Evolutionary conservation across 2,888 invertebrate genomes (phyloP).

Genomic region (Halictus ligatus): DNA sequence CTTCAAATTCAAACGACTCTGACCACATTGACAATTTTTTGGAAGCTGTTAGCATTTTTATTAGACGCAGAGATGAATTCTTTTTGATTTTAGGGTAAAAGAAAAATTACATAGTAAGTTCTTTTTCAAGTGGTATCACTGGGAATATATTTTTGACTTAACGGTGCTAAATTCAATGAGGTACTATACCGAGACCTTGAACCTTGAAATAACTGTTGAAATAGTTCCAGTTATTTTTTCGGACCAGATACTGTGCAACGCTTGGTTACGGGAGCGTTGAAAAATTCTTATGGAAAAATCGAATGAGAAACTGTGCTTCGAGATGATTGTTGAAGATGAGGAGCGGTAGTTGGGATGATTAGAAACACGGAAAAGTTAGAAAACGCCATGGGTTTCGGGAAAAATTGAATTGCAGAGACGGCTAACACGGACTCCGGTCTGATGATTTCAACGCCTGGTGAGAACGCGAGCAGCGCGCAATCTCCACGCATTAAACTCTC

Average conservation of each 20-base stretch:
- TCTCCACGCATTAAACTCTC: conserved; percentile 4
- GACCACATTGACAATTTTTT: no score
- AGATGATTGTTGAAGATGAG: no score
- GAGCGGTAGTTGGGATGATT: not conserved
- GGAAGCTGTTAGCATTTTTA: not conserved
- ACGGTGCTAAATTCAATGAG: not conserved
- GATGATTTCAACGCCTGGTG: conserved; percentile 12
- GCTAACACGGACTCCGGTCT: not conserved
- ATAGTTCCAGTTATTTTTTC: not conserved
- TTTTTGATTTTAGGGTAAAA: not conserved
- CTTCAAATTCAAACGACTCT: no score
- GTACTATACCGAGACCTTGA: not conserved
- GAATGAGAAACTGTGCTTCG: not conserved
- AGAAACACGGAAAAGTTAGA: not conserved
- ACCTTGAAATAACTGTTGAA: not conserved
- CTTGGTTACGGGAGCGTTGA: not conserved
- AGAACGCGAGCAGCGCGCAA: conserved; percentile 3
- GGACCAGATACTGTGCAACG: not conserved
- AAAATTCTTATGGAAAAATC: not conserved
- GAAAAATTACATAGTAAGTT: not conserved
- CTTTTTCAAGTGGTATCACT: no score
- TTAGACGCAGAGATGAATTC: not conserved
- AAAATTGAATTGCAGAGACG: not conserved
- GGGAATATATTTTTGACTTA: no score
- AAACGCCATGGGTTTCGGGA: not conserved